Evolutionary conservation across 2,797 vertebrate genomes (phyloP).

Genomic region (Gambelia wislizenii): DNA sequence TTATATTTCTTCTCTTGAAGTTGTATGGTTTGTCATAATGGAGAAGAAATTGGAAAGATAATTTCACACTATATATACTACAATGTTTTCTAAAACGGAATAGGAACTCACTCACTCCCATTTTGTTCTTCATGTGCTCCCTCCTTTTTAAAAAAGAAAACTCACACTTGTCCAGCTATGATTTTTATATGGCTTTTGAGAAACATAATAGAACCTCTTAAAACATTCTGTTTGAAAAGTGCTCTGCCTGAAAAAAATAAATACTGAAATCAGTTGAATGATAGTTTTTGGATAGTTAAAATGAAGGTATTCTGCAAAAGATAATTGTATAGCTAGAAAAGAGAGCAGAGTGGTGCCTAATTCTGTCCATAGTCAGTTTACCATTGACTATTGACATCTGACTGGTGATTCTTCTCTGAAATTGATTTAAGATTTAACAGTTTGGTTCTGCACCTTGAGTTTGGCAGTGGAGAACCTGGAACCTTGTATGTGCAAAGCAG

Average conservation of each 20-base stretch:
- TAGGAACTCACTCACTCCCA: not conserved
- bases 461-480: not conserved
- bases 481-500: not conserved
- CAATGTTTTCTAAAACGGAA: not conserved
- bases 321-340: conserved; percentile 2
- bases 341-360: not conserved
- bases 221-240: too few species aligned
- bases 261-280: not conserved
- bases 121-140: not conserved
- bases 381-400: not conserved
- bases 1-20: not conserved
- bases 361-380: not conserved
- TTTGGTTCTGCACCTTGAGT: not conserved
- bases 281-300: not conserved
- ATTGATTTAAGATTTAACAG: not conserved
- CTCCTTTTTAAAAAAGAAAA: not conserved
- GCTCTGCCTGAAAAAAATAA: not conserved
- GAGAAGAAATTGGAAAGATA: not conserved
- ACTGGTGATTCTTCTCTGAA: not conserved
- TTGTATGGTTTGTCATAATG: not conserved
- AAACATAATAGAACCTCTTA: not conserved
- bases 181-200: not conserved
- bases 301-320: not conserved
- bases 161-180: not conserved
- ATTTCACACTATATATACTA: not conserved